Evolutionary conservation across 2,888 invertebrate genomes (phyloP), one percentile per base, ranked within the genome.

Genomic region (Drosophila bunnanda): DNA sequence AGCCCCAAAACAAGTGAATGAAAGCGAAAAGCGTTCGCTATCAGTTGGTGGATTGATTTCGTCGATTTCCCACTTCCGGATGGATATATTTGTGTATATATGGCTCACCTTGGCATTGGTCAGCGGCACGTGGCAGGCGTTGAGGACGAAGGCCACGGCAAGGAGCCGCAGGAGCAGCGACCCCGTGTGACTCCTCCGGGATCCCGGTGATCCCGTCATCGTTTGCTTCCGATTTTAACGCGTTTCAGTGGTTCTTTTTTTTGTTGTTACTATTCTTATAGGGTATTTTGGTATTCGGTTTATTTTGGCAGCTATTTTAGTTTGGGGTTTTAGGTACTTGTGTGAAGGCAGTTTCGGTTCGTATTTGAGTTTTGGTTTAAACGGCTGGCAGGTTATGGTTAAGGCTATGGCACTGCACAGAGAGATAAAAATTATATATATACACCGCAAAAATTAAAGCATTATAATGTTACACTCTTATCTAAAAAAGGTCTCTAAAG

Each of bases 201-300:
- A 85, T 83, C 84, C 80, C 71, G 72, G 68, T 73, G 84, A 85
- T 82, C 84, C 84, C 84, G 88, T 84, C 59, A 28, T 77, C 48
- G 48, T 39, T 9, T 17, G 5, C 20, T 22, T 12, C 15, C 34
- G 53, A 48, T 25, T 15, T 20, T 48, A 25, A 25, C 59, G 20
- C 55, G 9, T 38, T 30, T 62, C 55, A 36, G 20, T 39, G 38
- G 36, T 13, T n/a, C 22, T 46, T 57, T 12, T 43, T 57, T 25
- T 25, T 25, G 25, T 2, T 25, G 2, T 4, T 25, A 25, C 4
- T 25, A 25, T 25, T 25, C 4, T 43, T 43, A 34, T 22, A 34
- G 15, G 50, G 22, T 52, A 41, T 61, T 61, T 60, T 22, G 58
- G 15, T 59, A 13, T 55, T 48, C 62, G 38, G 54, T 46, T 72